Percentiles rank a stretch among this genome's conserved stretches.
Evolutionary conservation across 2,113 vertebrate species (phyloP).

Genomic region (Macquaria australasica): DNA sequence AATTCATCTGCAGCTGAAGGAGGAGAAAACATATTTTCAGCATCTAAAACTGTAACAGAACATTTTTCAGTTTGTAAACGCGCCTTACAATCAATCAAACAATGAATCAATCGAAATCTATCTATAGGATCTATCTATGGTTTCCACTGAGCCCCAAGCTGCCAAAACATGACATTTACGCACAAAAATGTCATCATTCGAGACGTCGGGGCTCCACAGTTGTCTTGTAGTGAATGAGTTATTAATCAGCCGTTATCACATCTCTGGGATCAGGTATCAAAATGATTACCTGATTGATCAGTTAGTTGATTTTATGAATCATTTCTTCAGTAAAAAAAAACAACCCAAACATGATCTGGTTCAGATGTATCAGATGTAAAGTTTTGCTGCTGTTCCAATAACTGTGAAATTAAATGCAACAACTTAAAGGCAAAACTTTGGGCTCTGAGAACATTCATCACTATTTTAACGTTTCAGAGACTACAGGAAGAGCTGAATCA

Average conservation of each 20-base stretch:
- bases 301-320: neutral
- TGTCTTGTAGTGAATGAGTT: no score
- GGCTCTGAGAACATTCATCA: no score
- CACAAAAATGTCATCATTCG: no score
- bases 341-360: neutral
- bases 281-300: neutral
- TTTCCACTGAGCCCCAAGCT: neutral
- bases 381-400: no score
- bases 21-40: neutral
- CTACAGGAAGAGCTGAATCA: neutral
- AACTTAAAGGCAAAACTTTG: no score
- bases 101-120: neutral
- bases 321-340: neutral
- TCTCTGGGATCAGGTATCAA: neutral
- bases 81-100: neutral
- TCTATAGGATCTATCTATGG: no score
- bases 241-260: neutral
- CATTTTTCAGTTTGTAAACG: neutral
- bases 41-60: neutral
- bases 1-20: conserved; percentile 73
- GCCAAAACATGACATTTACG: no score
- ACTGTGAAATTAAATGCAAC: no score
- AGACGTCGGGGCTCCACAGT: neutral
- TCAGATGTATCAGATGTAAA: no score
- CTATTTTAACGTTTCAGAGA: neutral